A percentile compares a stretch with the other conserved stretches of the same genome.
Conservation (phyloP, 2,888 invertebrate genomes). For the Acanthopleura granulata region DNA sequence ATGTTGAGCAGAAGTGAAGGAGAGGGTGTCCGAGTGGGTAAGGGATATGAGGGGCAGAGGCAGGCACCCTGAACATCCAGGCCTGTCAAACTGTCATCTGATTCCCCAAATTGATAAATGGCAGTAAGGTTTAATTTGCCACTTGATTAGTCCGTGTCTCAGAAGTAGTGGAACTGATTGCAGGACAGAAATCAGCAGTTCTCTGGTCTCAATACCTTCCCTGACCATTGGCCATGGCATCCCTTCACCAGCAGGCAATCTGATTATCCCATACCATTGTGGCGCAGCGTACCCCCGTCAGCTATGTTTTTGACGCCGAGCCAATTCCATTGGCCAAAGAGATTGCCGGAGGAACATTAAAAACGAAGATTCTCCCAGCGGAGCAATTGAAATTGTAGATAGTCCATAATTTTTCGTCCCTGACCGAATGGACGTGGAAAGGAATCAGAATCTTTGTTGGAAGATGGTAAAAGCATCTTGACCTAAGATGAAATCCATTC, state of each 20-base stretch:
- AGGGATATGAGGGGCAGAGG: no score
- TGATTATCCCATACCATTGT: neutral
- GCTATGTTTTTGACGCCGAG: slow-evolving; percentile 4
- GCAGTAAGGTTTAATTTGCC: slow-evolving; percentile 16
- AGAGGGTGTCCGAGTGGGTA: no score
- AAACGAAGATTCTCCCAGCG: no score
- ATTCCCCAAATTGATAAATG: slow-evolving; percentile 19
- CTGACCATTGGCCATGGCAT: neutral
- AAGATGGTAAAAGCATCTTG: no score
- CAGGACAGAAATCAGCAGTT: neutral
- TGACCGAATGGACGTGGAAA: no score
- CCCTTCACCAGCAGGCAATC: neutral
- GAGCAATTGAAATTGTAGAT: no score
- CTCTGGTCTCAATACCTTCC: neutral
- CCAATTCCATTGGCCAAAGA: slow-evolving; percentile 10
- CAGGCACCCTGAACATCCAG: neutral
- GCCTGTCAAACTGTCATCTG: slow-evolving; percentile 9
- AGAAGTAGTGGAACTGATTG: slow-evolving; percentile 7
- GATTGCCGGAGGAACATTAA: neutral
- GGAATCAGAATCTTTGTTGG: no score
- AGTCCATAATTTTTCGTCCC: no score
- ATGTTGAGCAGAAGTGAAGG: no score
- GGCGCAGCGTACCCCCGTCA: neutral
- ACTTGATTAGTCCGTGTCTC: neutral
- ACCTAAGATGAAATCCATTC: no score